These are phyloP conservation scores for Melanocharis versteri DNA, from an alignment of 2,113 vertebrate genomes.

Conservation along the genomic window DNA sequence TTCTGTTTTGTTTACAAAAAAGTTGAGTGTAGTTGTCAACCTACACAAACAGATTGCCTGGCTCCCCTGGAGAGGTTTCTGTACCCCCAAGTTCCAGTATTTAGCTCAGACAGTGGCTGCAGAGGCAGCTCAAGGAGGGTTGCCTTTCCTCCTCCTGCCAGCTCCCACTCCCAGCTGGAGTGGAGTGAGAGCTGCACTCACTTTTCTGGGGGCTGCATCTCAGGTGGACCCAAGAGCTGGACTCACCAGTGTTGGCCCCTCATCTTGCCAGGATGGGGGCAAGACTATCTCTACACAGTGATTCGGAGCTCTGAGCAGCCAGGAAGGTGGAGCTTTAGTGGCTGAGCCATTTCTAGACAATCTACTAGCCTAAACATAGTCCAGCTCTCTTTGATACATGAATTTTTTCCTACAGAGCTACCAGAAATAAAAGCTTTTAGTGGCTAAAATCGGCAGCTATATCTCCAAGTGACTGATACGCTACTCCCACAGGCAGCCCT, in stretches of 20 bases:
- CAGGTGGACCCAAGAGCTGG: not conserved
- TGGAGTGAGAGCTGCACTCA: accelerated
- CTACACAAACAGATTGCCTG: not conserved
- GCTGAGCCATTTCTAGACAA: not conserved
- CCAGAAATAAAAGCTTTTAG: not conserved
- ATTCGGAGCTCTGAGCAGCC: not conserved
- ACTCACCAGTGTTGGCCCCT: not conserved
- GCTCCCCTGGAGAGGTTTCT: not conserved
- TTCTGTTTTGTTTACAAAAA: not conserved
- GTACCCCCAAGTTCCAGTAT: not conserved
- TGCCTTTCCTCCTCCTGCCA: not conserved
- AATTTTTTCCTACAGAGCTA: not conserved
- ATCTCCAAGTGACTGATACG: not conserved
- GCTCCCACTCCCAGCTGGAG: accelerated
- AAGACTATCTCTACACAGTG: not conserved
- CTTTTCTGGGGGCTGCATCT: not conserved
- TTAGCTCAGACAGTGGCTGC: not conserved
- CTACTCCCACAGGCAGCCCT: not conserved
- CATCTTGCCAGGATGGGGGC: not conserved
- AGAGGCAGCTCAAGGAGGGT: not conserved
- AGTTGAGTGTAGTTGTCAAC: not conserved
- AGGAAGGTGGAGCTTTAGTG: not conserved
- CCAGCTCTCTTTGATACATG: not conserved
- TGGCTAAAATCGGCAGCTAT: not conserved
- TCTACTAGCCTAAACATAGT: not conserved